A percentile compares a stretch with the other conserved stretches of the same genome.
Conservation (phyloP, 2,888 invertebrate species). For the Torymus auratus region DNA sequence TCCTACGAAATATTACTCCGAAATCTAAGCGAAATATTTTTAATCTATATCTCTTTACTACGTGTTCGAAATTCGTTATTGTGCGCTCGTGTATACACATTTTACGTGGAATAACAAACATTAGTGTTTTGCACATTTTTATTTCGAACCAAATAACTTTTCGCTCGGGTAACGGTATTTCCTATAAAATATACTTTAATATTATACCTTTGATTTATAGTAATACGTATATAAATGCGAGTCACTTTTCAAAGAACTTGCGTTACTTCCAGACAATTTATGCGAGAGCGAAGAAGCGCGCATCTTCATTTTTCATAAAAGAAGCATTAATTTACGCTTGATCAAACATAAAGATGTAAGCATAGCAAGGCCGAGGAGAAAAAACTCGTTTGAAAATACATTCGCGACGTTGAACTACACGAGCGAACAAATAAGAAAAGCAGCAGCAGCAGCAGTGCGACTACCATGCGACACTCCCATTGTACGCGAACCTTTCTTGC, state of each 20-base stretch:
- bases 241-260: too few relatives aligned
- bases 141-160: too few relatives aligned
- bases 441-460: background rate
- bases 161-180: too few relatives aligned
- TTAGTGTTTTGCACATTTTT: too few relatives aligned
- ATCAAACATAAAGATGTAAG: background rate
- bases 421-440: conserved; percentile 9
- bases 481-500: conserved; percentile 20
- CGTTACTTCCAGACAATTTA: too few relatives aligned
- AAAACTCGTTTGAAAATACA: too few relatives aligned
- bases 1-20: background rate
- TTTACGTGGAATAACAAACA: too few relatives aligned
- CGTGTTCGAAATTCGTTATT: background rate
- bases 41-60: background rate
- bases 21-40: background rate
- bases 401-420: background rate
- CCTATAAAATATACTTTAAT: background rate
- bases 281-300: background rate
- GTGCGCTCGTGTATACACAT: too few relatives aligned
- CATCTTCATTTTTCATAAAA: background rate
- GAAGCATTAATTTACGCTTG: background rate
- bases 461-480: conserved; percentile 3
- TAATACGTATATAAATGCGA: too few relatives aligned
- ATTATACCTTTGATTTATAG: too few relatives aligned
- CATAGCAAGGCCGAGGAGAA: background rate